A percentile compares a stretch with the other conserved stretches of the same genome.
phyloP scores from a whole-genome alignment of 2,113 vertebrate genomes.

The Cavia aperea region DNA sequence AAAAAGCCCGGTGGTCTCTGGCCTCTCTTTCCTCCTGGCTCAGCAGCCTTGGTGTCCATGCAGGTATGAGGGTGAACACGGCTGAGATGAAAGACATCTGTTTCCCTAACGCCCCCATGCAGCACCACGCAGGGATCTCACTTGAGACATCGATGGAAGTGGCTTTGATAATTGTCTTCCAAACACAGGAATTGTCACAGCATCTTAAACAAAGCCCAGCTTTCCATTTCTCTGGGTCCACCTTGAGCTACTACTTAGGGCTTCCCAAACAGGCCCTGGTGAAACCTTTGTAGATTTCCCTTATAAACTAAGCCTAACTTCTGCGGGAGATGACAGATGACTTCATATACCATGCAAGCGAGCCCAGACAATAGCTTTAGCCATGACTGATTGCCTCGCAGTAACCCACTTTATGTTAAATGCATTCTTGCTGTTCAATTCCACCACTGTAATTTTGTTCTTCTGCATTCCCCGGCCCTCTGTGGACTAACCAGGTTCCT shows the following conservation, averaged over 20 bases:
- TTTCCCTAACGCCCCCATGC: not conserved
- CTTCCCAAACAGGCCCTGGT: constrained; percentile 75
- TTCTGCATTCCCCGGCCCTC: constrained; percentile 90
- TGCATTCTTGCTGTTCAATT: constrained; percentile 99
- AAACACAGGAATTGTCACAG: constrained; percentile 22
- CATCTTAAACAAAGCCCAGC: constrained; percentile 2
- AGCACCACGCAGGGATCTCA: not conserved
- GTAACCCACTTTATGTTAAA: constrained; percentile 99
- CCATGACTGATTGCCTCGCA: constrained; percentile 97
- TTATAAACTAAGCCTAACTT: constrained; percentile 88
- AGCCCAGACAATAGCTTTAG: constrained; percentile 94
- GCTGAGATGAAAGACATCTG: not conserved
- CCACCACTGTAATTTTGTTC: constrained; percentile 97
- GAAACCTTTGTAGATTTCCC: constrained; percentile 85
- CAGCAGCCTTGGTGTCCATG: not conserved
- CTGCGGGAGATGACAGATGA: constrained; percentile 96
- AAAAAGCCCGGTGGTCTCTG: not conserved
- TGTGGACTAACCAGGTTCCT: constrained; percentile 91
- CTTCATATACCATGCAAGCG: constrained; percentile 98
- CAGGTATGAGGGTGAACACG: not conserved
- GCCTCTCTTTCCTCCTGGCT: not conserved
- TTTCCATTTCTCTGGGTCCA: constrained; percentile 52
- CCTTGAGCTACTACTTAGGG: constrained; percentile 63
- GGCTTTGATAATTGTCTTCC: not conserved
- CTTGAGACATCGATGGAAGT: not conserved